Evolutionary conservation across 2,797 vertebrate species (phyloP).

Genomic region (Carapus acus): DNA sequence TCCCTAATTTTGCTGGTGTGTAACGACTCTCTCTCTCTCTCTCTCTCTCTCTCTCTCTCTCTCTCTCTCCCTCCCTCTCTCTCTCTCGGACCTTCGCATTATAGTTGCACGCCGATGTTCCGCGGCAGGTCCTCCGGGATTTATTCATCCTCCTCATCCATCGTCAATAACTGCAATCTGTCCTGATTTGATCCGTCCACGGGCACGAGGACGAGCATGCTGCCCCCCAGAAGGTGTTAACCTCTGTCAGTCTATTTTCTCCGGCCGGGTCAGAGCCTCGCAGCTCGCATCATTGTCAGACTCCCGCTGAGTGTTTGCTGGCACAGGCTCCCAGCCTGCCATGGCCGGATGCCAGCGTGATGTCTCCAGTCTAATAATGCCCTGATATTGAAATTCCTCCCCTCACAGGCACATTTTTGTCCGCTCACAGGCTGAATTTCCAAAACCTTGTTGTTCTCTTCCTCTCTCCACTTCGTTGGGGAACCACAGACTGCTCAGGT

Average conservation of each 20-base stretch:
- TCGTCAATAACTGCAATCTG: slow-evolving; percentile 18
- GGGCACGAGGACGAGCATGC: slow-evolving; percentile 26
- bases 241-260: slow-evolving; percentile 37
- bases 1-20: too few relatives aligned
- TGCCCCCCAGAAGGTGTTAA: slow-evolving; percentile 20
- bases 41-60: too few relatives aligned
- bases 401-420: slow-evolving; percentile 41
- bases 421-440: slow-evolving; percentile 44
- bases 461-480: too few relatives aligned
- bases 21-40: too few relatives aligned
- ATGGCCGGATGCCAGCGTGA: slow-evolving; percentile 58
- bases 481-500: slow-evolving; percentile 7
- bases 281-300: slow-evolving; percentile 53
- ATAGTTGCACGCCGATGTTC: background rate
- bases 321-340: slow-evolving; percentile 52
- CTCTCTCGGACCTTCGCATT: background rate
- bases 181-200: slow-evolving; percentile 1
- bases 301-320: slow-evolving; percentile 41
- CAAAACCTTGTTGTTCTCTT: slow-evolving; percentile 30
- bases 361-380: slow-evolving; percentile 52
- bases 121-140: slow-evolving; percentile 21
- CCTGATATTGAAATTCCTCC: slow-evolving; percentile 68
- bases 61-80: too few relatives aligned
- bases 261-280: slow-evolving; percentile 44
- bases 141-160: background rate